phyloP scores from a whole-genome alignment of 2,113 vertebrate species.

The Psilopsiagon aymara region DNA sequence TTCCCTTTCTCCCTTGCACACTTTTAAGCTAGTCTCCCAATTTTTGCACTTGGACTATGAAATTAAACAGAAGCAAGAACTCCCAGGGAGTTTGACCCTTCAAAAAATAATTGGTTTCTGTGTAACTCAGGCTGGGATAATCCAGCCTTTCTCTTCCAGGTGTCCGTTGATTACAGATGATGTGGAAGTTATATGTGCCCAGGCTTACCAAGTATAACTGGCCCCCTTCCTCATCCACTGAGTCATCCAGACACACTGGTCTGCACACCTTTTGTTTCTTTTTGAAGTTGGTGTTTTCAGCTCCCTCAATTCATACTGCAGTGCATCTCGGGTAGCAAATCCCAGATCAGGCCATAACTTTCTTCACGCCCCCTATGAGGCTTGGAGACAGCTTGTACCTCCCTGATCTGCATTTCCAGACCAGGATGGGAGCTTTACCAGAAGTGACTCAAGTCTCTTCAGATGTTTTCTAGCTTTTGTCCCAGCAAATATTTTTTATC shows the following conservation, averaged over 20 bases:
- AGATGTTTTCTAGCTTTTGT: background rate
- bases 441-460: rapidly evolving
- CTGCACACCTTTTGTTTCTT: background rate
- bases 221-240: background rate
- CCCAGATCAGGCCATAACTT: background rate
- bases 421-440: background rate
- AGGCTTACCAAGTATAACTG: constrained; percentile 38
- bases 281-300: background rate
- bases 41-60: background rate
- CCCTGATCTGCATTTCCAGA: rapidly evolving
- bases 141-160: constrained; percentile 14
- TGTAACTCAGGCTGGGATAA: background rate
- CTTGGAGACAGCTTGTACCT: background rate
- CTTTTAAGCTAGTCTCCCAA: background rate
- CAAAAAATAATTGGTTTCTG: background rate
- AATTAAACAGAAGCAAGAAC: constrained; percentile 28
- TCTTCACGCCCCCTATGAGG: background rate
- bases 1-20: background rate
- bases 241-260: constrained; percentile 12
- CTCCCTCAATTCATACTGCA: background rate
- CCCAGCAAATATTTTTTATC: background rate
- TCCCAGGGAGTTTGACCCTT: background rate
- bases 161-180: background rate
- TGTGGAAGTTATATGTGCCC: constrained; percentile 3
- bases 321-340: background rate